Evolutionary conservation across 2,888 invertebrate genomes (phyloP).

Genomic region (Sinentomon sp.): DNA sequence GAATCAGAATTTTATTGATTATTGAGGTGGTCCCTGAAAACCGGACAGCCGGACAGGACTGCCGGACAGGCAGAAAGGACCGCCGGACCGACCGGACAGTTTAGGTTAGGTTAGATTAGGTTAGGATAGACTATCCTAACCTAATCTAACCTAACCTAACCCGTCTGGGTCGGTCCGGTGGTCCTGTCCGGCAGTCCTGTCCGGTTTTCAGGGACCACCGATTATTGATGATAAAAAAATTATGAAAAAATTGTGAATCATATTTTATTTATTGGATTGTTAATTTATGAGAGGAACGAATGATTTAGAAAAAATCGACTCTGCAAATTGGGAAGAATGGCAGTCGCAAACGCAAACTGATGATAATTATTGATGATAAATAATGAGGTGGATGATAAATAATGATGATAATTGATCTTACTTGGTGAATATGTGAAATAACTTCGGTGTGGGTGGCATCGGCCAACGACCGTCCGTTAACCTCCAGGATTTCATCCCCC

Average conservation of each 20-base stretch:
- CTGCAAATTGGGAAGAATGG: not conserved
- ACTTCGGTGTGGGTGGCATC: constrained; percentile 77
- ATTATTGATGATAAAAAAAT: no score
- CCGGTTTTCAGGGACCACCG: no score
- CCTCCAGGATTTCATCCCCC: constrained; percentile 90
- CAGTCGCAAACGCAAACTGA: not conserved
- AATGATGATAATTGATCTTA: constrained; percentile 21
- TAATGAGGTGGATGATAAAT: not conserved
- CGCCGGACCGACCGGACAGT: no score
- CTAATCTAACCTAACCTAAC: no score
- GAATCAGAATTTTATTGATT: no score
- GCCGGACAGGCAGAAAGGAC: no score
- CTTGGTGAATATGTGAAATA: constrained; percentile 83
- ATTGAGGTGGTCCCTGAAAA: no score
- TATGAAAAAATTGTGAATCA: not conserved
- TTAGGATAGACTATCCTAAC: no score
- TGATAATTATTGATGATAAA: not conserved
- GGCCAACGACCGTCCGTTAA: constrained; percentile 75
- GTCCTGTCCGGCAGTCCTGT: no score
- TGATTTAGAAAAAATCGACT: not conserved
- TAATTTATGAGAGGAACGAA: not conserved
- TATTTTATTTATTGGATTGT: not conserved
- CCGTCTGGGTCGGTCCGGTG: no score
- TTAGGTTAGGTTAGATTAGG: no score
- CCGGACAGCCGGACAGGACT: no score